Conservation (phyloP, 2,888 invertebrate species). For the Didymodactylos carnosus region DNA sequence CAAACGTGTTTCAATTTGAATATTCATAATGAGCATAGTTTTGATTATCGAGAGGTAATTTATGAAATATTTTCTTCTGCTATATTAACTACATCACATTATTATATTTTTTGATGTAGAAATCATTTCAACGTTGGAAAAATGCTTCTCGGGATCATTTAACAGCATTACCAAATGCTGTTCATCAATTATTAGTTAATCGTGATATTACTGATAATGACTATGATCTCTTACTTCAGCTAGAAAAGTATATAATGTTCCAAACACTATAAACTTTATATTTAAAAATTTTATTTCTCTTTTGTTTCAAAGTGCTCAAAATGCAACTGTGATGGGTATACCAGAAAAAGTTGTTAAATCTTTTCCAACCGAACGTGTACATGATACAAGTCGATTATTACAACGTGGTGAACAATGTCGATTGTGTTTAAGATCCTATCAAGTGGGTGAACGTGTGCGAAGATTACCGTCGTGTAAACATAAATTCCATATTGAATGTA, state of each 20-base stretch:
- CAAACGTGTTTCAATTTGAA: conserved; percentile 32
- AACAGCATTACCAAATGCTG: conserved; percentile 25
- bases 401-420: conserved; percentile 31
- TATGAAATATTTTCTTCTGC: not conserved
- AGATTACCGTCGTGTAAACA: conserved; percentile 29
- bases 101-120: not conserved
- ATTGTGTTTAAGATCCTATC: conserved; percentile 28
- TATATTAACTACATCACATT: not conserved
- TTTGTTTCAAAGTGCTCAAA: conserved; percentile 12
- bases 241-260: conserved; percentile 25
- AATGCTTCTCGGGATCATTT: conserved; percentile 24
- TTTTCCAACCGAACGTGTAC: conserved; percentile 26
- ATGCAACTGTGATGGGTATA: conserved; percentile 20
- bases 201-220: conserved; percentile 30
- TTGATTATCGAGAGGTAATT: conserved; percentile 31
- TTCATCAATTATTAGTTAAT: conserved; percentile 25
- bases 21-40: conserved; percentile 28
- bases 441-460: conserved; percentile 22
- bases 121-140: conserved; percentile 24
- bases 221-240: conserved; percentile 30
- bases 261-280: not conserved
- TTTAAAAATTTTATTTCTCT: not conserved
- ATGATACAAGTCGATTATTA: conserved; percentile 22
- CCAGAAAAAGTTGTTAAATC: conserved; percentile 25
- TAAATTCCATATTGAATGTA: conserved; percentile 32